phyloP scores from a whole-genome alignment of 2,113 vertebrate genomes.

The Charadrius vociferus region DNA sequence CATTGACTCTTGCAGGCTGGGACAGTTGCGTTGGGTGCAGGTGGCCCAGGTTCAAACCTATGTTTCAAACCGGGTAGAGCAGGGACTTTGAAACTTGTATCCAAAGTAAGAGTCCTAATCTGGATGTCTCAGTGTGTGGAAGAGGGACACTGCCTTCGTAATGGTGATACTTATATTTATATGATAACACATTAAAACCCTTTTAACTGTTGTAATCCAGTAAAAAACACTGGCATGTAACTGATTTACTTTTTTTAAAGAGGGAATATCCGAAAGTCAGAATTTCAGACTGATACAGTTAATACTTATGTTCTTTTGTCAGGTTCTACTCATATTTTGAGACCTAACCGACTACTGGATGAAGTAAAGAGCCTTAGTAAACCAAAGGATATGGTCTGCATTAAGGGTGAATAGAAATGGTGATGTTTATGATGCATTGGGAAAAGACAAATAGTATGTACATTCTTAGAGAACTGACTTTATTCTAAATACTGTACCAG shows the following conservation, averaged over 20 bases:
- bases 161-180: background rate
- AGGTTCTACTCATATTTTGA: conserved; percentile 96
- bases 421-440: background rate
- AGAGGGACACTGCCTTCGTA: background rate
- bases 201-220: background rate
- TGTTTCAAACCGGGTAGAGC: background rate
- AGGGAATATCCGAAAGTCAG: background rate
- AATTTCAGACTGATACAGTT: background rate
- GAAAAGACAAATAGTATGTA: conserved; percentile 54
- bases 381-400: conserved; percentile 80
- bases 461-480: conserved; percentile 32
- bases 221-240: background rate
- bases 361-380: conserved; percentile 92
- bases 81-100: background rate
- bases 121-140: background rate
- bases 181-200: background rate
- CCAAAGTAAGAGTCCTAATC: background rate
- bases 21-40: background rate
- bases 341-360: conserved; percentile 87
- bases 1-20: background rate
- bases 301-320: background rate
- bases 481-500: conserved; percentile 7
- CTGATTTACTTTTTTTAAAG: background rate
- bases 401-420: conserved; percentile 79
- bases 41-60: background rate